These are phyloP conservation scores for Austrolebias charrua DNA, from an alignment of 2,797 vertebrate genomes.

Conservation along the genomic window DNA sequence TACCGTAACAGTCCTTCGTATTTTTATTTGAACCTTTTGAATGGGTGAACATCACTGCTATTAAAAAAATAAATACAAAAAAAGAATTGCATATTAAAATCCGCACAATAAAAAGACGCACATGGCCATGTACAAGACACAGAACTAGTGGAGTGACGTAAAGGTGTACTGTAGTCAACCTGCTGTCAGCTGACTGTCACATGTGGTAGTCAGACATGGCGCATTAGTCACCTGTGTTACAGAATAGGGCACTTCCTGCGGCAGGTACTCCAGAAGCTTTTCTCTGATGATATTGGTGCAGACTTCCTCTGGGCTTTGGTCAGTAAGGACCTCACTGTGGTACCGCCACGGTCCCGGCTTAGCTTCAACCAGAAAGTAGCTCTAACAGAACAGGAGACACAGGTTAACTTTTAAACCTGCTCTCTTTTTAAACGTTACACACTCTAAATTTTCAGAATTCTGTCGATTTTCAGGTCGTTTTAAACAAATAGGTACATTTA, in stretches of 20 bases:
- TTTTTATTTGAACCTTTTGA: not conserved
- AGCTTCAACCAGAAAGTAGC: constrained; percentile 84
- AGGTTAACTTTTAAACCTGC: not conserved
- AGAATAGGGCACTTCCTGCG: constrained; percentile 90
- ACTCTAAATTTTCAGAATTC: too few relatives aligned
- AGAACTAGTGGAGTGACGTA: constrained; percentile 3
- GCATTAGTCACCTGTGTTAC: constrained; percentile 83
- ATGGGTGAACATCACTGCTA: not conserved
- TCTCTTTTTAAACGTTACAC: too few relatives aligned
- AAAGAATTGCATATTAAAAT: too few relatives aligned
- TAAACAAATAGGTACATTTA: too few relatives aligned
- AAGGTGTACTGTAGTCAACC: constrained; percentile 1
- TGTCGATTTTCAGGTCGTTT: too few relatives aligned
- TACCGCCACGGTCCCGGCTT: constrained; percentile 89
- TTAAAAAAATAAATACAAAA: not conserved
- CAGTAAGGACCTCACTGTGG: constrained; percentile 91
- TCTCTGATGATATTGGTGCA: constrained; percentile 87
- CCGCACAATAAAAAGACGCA: too few relatives aligned
- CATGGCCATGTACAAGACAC: not conserved
- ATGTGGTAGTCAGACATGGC: not conserved
- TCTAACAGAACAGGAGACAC: constrained; percentile 62
- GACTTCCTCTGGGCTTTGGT: constrained; percentile 88
- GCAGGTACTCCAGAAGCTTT: constrained; percentile 89
- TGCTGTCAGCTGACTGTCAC: constrained; percentile 2
- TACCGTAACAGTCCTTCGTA: too few relatives aligned